A percentile compares a stretch with the other conserved stretches of the same genome.
phyloP scores from a whole-genome alignment of 2,113 vertebrate genomes.

The Elephas maximus region DNA sequence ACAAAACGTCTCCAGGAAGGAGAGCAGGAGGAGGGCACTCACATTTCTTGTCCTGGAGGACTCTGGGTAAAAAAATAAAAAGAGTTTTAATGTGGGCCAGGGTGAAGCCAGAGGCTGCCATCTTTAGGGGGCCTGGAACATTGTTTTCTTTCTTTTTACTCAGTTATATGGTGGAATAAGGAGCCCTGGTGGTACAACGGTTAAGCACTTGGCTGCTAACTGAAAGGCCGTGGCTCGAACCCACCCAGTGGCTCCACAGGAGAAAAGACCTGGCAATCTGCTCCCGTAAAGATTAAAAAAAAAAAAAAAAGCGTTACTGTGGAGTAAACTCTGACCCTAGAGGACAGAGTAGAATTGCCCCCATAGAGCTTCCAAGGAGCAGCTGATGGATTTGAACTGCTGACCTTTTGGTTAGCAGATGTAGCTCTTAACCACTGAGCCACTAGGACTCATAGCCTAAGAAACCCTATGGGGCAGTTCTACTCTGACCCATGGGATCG shows the following conservation, averaged over 20 bases:
- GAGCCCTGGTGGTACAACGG: no score
- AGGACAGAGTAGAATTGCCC: no score
- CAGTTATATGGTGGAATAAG: neutral
- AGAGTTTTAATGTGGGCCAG: neutral
- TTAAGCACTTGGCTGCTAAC: neutral
- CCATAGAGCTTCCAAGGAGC: no score
- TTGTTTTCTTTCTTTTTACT: neutral
- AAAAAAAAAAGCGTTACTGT: no score
- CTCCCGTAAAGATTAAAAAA: neutral
- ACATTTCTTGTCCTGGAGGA: neutral
- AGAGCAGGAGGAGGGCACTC: neutral
- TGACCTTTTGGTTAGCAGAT: no score
- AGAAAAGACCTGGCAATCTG: neutral
- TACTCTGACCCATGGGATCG: no score
- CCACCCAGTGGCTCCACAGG: neutral
- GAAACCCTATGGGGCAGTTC: no score
- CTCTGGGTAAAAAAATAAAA: slow-evolving; percentile 3
- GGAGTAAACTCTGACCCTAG: no score
- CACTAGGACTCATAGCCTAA: neutral
- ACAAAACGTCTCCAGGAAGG: neutral
- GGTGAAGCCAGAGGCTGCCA: neutral
- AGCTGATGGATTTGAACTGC: no score
- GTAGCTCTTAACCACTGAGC: no score
- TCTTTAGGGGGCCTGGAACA: neutral
- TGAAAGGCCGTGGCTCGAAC: neutral